Base-by-base conservation (phyloP, 2,888 invertebrate genomes). In the Agapetus fuscipes region DNA sequence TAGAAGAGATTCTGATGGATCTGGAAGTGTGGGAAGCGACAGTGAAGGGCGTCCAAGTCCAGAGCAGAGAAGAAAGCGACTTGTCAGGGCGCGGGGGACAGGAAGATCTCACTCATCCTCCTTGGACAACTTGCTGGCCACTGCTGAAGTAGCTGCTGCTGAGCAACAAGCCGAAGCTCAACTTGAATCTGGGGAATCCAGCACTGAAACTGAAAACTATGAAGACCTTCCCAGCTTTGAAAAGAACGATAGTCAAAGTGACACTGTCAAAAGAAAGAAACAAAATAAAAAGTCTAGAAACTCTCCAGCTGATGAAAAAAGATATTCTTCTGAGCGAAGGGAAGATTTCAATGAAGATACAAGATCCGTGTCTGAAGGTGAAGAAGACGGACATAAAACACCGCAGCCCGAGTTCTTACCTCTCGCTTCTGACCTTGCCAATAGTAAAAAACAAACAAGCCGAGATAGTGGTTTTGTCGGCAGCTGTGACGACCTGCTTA, bases 381-480 rank as follows among this genome's bases (percentile, higher is more conserved):
- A 78, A 45, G 79, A 80, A 35, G 65, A 64, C 5, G 75, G 80
- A 14, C 69, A 76, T 43, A 74, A 74, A 52, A 79, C 82, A 4
- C 81, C 82, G 2, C 77, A 80, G 51, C 78, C 79, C 1, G 82
- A 82, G 56, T 72, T 71, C 56, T 61, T 70, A 52, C 66, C 69
- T 31, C 61, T 70, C 41, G 69, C 73, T 50, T 71, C 73, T 48
- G 72, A 72, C 55, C 61, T 74, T 32, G 73, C 74, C 17, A 74
- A 74, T 56, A 76, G 78, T 40, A 78, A 80, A 52, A 86, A 85
- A 57, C 83, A 84, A 57, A 85, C 86, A 45, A 87, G 85, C 55
- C 72, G 89, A 43, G 89, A 90, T 58, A 88, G 88, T 52, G 89
- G 89, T 2, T 90, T 90, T 52, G 81, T 89, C 32, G 89, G 89